Conservation (phyloP, 2,888 invertebrate genomes). For the Torymus aiolomorphi region DNA sequence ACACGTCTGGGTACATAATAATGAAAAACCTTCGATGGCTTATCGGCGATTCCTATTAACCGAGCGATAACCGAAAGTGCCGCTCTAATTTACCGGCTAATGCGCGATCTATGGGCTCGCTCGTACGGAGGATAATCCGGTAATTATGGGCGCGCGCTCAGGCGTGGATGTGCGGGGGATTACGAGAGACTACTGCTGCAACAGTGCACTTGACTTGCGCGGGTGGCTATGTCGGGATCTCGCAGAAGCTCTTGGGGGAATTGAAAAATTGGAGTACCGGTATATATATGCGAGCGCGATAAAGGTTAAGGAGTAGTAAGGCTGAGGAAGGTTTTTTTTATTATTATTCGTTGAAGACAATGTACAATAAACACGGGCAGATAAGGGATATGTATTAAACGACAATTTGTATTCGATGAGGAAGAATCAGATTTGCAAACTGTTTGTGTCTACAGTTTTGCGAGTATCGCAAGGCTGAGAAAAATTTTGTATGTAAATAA, state of each 20-base stretch:
- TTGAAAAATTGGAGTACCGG: slow-evolving; percentile 21
- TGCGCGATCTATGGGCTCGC: slow-evolving; percentile 16
- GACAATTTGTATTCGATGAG: too few relatives aligned
- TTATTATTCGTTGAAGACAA: too few relatives aligned
- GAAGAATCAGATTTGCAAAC: too few relatives aligned
- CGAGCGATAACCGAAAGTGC: slow-evolving; percentile 12
- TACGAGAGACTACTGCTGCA: too few relatives aligned
- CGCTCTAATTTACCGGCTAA: slow-evolving; percentile 35
- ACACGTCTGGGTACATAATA: not conserved
- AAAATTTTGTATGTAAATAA: too few relatives aligned
- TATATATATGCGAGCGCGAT: not conserved
- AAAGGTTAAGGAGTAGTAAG: not conserved
- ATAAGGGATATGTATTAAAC: too few relatives aligned
- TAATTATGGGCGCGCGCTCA: slow-evolving; percentile 25
- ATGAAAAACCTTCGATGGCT: slow-evolving; percentile 10
- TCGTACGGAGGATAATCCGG: slow-evolving; percentile 31
- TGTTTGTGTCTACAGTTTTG: too few relatives aligned
- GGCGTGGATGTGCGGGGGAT: not conserved
- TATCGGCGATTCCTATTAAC: slow-evolving; percentile 28
- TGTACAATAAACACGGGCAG: too few relatives aligned
- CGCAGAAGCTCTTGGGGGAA: slow-evolving; percentile 11
- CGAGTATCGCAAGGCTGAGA: too few relatives aligned
- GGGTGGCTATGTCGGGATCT: not conserved
- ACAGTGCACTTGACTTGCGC: not conserved
- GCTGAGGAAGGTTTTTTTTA: too few relatives aligned